phyloP scores from a whole-genome alignment of 2,113 vertebrate species.

The Odocoileus hemionus region DNA sequence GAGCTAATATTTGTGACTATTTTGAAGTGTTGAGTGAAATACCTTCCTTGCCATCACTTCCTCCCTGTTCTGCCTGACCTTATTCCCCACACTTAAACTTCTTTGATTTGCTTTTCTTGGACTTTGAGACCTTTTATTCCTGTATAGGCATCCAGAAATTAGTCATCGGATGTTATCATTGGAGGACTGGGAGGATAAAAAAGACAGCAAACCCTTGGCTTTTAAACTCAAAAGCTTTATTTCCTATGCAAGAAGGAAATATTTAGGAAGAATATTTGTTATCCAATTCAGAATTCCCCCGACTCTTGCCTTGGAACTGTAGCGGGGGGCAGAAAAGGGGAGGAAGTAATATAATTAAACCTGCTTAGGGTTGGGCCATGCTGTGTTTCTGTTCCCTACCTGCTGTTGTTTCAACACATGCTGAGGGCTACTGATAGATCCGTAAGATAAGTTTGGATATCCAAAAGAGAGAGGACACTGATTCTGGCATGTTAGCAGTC shows the following conservation, averaged over 20 bases:
- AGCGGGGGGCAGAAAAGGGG: not conserved
- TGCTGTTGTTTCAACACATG: not conserved
- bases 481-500: not conserved
- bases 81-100: not conserved
- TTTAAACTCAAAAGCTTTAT: constrained; percentile 28
- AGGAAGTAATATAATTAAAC: not conserved
- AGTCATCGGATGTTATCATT: not conserved
- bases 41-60: not conserved
- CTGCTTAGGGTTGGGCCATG: not conserved
- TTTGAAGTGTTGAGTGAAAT: constrained; percentile 10
- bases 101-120: not conserved
- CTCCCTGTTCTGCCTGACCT: not conserved
- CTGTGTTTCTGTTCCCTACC: not conserved
- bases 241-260: not conserved
- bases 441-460: not conserved
- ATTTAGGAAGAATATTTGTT: not conserved
- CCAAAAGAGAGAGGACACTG: not conserved
- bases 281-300: not conserved
- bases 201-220: not conserved
- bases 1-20: not conserved
- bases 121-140: not conserved
- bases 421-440: not conserved
- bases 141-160: not conserved
- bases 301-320: not conserved
- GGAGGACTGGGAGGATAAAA: not conserved